Evolutionary conservation across 2,797 vertebrate species (phyloP).

Genomic region (Gymnothorax reevesii): DNA sequence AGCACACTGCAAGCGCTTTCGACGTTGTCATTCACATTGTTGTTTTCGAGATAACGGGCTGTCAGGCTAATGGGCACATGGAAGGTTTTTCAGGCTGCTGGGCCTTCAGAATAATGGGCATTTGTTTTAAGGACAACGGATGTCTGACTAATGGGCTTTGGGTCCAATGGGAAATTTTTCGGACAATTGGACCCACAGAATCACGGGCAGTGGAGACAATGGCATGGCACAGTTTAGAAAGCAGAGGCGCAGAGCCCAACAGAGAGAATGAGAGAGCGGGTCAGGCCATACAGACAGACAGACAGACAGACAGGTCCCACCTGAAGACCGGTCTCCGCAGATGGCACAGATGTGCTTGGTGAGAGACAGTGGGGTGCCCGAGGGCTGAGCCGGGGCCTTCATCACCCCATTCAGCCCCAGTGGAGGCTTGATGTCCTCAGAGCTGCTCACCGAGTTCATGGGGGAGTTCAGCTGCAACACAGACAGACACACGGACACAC

Average conservation of each 20-base stretch:
- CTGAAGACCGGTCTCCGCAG: constrained; percentile 98
- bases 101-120: no score
- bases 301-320: constrained; percentile 63
- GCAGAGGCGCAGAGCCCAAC: background rate
- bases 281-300: background rate
- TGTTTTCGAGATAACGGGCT: no score
- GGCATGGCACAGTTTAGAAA: background rate
- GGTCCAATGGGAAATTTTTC: no score
- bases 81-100: no score
- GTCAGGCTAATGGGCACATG: no score
- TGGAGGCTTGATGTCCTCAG: constrained; percentile 97
- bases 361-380: constrained; percentile 83
- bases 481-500: constrained; percentile 64
- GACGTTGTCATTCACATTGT: no score
- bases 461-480: constrained; percentile 91
- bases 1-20: no score
- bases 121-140: no score
- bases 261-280: background rate
- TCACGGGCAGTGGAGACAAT: no score
- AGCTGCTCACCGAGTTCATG: constrained; percentile 96
- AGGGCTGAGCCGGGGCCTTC: constrained; percentile 92
- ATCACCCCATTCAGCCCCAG: constrained; percentile 95
- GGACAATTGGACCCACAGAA: no score
- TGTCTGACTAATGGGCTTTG: no score
- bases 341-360: constrained; percentile 99